phyloP scores from a whole-genome alignment of 30 jellyfish, hydroid and myxozoan species.

The Haliclystus octoradiatus region DNA sequence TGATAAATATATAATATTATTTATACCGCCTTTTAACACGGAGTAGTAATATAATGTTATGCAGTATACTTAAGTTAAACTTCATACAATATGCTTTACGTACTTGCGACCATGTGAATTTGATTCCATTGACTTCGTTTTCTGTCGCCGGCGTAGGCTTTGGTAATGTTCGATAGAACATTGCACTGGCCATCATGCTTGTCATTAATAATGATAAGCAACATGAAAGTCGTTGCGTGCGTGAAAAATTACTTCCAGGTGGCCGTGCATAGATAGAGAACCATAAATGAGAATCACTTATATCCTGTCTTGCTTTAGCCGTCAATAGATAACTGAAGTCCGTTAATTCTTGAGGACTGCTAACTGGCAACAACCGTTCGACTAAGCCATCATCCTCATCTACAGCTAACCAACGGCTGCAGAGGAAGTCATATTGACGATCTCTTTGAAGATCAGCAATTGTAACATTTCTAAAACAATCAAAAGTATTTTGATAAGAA shows the following conservation, averaged over 20 bases:
- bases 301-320: slow-evolving; percentile 67
- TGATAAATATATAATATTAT: too few species aligned
- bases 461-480: slow-evolving; percentile 47
- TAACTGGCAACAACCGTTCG: slow-evolving; percentile 81
- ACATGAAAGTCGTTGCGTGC: slow-evolving; percentile 77
- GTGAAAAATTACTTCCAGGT: slow-evolving; percentile 83
- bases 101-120: slow-evolving; percentile 88
- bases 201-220: slow-evolving; percentile 73
- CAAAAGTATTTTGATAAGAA: too few species aligned
- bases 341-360: slow-evolving; percentile 61
- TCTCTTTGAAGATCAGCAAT: slow-evolving; percentile 82
- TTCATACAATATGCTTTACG: too few species aligned
- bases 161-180: slow-evolving; percentile 42
- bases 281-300: slow-evolving; percentile 83
- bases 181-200: slow-evolving; percentile 83
- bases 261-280: slow-evolving; percentile 93
- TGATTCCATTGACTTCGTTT: slow-evolving; percentile 56
- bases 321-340: slow-evolving; percentile 83
- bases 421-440: slow-evolving; percentile 47
- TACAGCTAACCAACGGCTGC: slow-evolving; percentile 92
- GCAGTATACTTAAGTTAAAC: too few species aligned
- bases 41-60: too few species aligned
- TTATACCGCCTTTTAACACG: too few species aligned
- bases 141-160: slow-evolving; percentile 71
- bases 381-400: slow-evolving; percentile 75